phyloP scores from a whole-genome alignment of 2,113 vertebrate genomes.

The Chlorocebus sabaeus region DNA sequence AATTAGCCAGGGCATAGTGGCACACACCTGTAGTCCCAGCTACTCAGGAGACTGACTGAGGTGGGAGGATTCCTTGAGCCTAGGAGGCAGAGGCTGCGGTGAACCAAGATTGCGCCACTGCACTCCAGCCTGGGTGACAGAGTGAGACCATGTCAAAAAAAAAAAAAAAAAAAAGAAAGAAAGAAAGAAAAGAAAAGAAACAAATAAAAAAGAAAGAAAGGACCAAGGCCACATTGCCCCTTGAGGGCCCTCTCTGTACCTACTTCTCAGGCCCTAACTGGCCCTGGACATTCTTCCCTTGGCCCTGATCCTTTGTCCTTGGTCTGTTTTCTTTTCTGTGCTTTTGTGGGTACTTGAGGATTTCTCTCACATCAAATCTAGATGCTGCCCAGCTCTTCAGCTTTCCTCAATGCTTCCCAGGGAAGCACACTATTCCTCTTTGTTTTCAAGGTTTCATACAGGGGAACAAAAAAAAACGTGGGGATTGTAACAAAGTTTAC shows the following conservation, averaged over 20 bases:
- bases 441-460: not conserved
- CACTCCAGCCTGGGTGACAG: too few species aligned
- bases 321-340: not conserved
- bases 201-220: too few species aligned
- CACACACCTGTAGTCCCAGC: too few species aligned
- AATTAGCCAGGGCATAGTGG: too few species aligned
- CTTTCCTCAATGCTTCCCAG: not conserved
- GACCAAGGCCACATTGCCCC: not conserved
- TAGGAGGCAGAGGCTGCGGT: too few species aligned
- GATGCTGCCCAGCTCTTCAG: not conserved
- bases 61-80: too few species aligned
- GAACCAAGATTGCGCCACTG: too few species aligned
- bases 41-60: too few species aligned
- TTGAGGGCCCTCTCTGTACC: not conserved
- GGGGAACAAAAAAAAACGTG: not conserved
- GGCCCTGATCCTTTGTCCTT: not conserved
- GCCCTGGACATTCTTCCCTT: not conserved
- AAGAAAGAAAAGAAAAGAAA: too few species aligned
- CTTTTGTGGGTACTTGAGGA: not conserved
- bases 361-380: not conserved
- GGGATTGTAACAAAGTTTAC: not conserved
- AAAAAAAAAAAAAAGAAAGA: too few species aligned
- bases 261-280: not conserved
- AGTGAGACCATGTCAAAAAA: too few species aligned
- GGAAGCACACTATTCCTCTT: not conserved